These are phyloP conservation scores for Drosophila subquinaria DNA, from an alignment of 2,888 invertebrate genomes.

Conservation along the genomic window DNA sequence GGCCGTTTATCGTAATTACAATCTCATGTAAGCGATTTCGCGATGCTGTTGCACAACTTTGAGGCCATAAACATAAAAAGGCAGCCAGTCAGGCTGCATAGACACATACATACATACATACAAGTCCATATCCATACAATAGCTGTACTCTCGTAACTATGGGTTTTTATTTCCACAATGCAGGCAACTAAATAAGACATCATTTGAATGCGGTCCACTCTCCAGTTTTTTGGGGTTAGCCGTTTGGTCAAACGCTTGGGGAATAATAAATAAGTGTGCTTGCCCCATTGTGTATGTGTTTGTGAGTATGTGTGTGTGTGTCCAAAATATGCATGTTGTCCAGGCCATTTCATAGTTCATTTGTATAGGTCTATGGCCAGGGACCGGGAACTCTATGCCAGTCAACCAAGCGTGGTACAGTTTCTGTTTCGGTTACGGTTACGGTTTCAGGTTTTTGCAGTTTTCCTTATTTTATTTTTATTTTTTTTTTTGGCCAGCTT, in stretches of 20 bases:
- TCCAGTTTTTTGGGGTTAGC: conserved; percentile 67
- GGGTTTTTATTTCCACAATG: conserved; percentile 63
- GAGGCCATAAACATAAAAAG: conserved; percentile 66
- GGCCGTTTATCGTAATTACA: conserved; percentile 80
- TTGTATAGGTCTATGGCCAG: conserved; percentile 58
- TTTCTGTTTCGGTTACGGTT: conserved; percentile 41
- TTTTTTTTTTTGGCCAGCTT: conserved; percentile 37
- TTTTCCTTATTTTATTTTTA: conserved; percentile 11
- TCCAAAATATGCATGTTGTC: conserved; percentile 75
- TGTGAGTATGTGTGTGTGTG: conserved; percentile 32
- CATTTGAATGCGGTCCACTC: conserved; percentile 76
- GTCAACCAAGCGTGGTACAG: conserved; percentile 69
- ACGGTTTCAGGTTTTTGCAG: conserved; percentile 47
- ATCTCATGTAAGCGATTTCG: conserved; percentile 79
- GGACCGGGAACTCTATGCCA: conserved; percentile 20
- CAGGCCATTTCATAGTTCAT: conserved; percentile 81
- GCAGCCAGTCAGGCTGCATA: conserved; percentile 38
- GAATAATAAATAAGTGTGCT: conserved; percentile 80
- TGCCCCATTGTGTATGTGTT: conserved; percentile 27
- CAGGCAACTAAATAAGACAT: conserved; percentile 78
- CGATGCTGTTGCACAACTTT: conserved; percentile 81
- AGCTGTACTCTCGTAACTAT: conserved; percentile 44
- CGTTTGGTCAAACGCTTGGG: conserved; percentile 79
- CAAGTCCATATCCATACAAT: conserved; percentile 21
- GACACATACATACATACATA: conserved; percentile 10